Conservation (phyloP, 2,888 invertebrate species). For the Capitulum mitella region DNA sequence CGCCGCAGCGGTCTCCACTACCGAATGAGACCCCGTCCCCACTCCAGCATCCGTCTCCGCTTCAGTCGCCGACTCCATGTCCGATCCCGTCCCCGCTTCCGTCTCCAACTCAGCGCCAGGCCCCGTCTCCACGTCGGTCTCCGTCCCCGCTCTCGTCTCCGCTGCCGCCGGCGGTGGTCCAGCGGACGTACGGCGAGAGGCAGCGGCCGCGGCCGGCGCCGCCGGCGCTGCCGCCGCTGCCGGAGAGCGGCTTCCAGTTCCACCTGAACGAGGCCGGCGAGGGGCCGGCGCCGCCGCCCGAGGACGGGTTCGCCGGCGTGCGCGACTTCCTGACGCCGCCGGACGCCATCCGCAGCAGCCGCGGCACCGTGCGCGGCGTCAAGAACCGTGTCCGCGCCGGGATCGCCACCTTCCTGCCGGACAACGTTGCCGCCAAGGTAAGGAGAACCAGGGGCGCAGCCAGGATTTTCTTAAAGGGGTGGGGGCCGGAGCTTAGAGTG, state of each 20-base stretch:
- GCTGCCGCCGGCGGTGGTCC: not conserved
- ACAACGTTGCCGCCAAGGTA: slow-evolving; percentile 68
- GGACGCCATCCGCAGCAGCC: slow-evolving; percentile 72
- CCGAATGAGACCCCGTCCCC: too few relatives aligned
- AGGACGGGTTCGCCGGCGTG: slow-evolving; percentile 32
- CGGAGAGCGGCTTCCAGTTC: not conserved
- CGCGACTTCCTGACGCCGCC: slow-evolving; percentile 34
- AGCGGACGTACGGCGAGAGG: not conserved
- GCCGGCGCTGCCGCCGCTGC: not conserved
- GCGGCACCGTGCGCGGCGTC: slow-evolving; percentile 87
- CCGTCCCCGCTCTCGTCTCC: too few relatives aligned
- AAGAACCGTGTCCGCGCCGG: slow-evolving; percentile 90
- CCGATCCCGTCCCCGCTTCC: not conserved
- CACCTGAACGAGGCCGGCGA: not conserved
- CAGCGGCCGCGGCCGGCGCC: not conserved
- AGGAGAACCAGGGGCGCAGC: too few relatives aligned
- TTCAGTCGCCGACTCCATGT: not conserved
- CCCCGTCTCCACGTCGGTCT: too few relatives aligned
- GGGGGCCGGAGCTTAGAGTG: too few relatives aligned
- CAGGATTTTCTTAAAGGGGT: too few relatives aligned
- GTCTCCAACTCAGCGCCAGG: too few relatives aligned
- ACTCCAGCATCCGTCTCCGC: not conserved
- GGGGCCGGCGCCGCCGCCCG: not conserved
- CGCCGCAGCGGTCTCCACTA: too few relatives aligned
- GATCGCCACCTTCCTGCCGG: slow-evolving; percentile 87